Evolutionary conservation across 2,797 vertebrate species (phyloP).

Genomic region (Apogon hyalosoma): DNA sequence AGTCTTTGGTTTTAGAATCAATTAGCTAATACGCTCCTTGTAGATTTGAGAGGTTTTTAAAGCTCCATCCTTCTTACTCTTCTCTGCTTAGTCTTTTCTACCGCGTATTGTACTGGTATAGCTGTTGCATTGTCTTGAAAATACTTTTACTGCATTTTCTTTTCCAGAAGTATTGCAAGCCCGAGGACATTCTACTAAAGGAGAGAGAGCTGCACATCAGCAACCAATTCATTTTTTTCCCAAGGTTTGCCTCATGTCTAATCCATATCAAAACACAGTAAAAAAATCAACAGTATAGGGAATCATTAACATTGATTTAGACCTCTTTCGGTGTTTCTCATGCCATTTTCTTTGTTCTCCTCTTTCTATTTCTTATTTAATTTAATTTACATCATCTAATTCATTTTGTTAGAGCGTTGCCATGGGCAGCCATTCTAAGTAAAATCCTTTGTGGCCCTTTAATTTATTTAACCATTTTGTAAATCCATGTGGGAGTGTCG

Average conservation of each 20-base stretch:
- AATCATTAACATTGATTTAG: slow-evolving; percentile 37
- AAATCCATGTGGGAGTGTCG: slow-evolving; percentile 73
- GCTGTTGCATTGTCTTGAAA: background rate
- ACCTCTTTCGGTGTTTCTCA: slow-evolving; percentile 18
- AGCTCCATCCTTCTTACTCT: background rate
- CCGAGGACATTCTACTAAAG: slow-evolving; percentile 82
- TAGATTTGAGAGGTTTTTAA: too few relatives aligned
- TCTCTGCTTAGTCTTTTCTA: background rate
- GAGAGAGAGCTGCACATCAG: slow-evolving; percentile 87
- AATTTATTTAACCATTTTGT: slow-evolving; percentile 76
- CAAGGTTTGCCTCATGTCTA: slow-evolving; percentile 84
- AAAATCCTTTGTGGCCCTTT: slow-evolving; percentile 62
- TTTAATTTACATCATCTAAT: slow-evolving; percentile 64
- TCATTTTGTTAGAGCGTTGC: slow-evolving; percentile 70
- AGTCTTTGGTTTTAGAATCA: background rate
- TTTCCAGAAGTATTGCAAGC: slow-evolving; percentile 80
- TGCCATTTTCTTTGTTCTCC: slow-evolving; percentile 33
- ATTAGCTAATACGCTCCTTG: too few relatives aligned
- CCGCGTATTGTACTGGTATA: background rate
- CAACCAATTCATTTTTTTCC: slow-evolving; percentile 91
- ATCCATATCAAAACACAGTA: slow-evolving; percentile 14
- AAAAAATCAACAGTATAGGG: slow-evolving; percentile 24
- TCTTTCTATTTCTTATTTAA: slow-evolving; percentile 19
- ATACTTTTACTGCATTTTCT: slow-evolving; percentile 30
- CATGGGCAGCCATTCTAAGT: slow-evolving; percentile 52